Evolutionary conservation across 2,888 invertebrate genomes (phyloP), one percentile per base, ranked within the genome.

Genomic region (Diarsia brunnea): DNA sequence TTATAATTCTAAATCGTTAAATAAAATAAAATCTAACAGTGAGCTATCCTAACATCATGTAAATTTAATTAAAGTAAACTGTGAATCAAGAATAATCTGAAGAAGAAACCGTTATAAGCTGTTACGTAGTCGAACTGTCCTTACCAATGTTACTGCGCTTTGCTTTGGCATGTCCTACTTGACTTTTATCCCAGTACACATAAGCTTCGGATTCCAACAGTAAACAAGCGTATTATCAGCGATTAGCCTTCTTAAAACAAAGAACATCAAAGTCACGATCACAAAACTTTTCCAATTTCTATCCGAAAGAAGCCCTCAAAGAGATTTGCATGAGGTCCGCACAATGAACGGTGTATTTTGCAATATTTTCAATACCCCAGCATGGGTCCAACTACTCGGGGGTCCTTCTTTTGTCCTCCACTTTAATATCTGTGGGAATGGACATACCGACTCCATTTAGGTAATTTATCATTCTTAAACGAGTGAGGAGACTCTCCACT

Each of bases 341-440:
- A 96, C 95, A 95, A 95, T 90, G 93, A 89, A 86, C 91, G 82
- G 89, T 89, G 91, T 94, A 93, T 94, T 94, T 94, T 91, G 95
- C 94, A 92, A 95, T 95, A 95, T 95, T 94, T 93, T 96, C 94
- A 94, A 96, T 95, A 92, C 92, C 96, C 85, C 96, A 94, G 95
- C 96, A 93, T 95, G 96, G 94, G 93, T 92, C 94, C 95, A 89
- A 87, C 89, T 90, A 92, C 91, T 91, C 90, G 90, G 94, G 96
- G 95, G 93, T 92, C 92, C 90, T 77, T 91, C 92, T 88, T 93
- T 96, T 96, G 95, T 95, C 92, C 94, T 88, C 88, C 91, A 89
- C 92, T 96, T 95, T 96, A 96, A 96, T 96, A 96, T 96, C 96
- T 96, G 96, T 96, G 96, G 96, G 96, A 96, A 96, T 96, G 94